phyloP scores from a whole-genome alignment of 1,140 invertebrate species.

The Euwallacea similis region DNA sequence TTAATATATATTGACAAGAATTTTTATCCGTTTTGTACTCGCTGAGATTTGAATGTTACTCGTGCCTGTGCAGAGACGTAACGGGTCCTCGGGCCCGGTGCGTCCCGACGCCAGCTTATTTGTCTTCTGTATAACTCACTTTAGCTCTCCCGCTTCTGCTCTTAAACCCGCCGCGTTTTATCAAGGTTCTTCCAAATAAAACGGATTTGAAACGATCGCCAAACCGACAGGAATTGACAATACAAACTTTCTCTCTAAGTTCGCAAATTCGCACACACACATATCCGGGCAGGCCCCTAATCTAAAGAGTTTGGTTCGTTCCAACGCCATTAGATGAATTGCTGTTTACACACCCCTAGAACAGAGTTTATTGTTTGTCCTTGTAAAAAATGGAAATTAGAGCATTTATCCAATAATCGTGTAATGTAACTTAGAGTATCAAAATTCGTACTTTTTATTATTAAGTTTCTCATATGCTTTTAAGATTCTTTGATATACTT shows the following conservation, averaged over 20 bases:
- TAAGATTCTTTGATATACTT: background rate
- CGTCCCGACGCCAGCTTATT: background rate
- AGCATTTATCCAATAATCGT: slow-evolving; percentile 10
- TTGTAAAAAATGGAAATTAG: slow-evolving; percentile 2
- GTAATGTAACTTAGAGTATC: slow-evolving; percentile 6
- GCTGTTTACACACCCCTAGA: background rate
- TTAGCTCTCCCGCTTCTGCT: slow-evolving; percentile 10
- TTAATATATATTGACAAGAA: slow-evolving; percentile 19
- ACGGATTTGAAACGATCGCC: slow-evolving; percentile 2
- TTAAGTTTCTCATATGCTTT: background rate
- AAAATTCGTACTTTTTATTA: background rate
- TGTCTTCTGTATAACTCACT: background rate
- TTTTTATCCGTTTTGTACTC: slow-evolving; percentile 24
- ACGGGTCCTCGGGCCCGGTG: background rate
- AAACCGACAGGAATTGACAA: slow-evolving; percentile 17
- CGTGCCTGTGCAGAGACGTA: background rate
- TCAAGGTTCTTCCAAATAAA: slow-evolving; percentile 18
- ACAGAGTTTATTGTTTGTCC: background rate
- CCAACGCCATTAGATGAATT: background rate
- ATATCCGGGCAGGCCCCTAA: slow-evolving; percentile 8
- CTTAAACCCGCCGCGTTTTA: slow-evolving; percentile 3
- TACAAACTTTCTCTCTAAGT: slow-evolving; percentile 9
- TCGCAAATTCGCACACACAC: slow-evolving; percentile 1
- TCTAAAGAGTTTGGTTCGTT: background rate
- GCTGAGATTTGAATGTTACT: slow-evolving; percentile 9